Base-by-base conservation (phyloP, 2,113 vertebrate species). In the Leptobrachium ailaonicum region DNA sequence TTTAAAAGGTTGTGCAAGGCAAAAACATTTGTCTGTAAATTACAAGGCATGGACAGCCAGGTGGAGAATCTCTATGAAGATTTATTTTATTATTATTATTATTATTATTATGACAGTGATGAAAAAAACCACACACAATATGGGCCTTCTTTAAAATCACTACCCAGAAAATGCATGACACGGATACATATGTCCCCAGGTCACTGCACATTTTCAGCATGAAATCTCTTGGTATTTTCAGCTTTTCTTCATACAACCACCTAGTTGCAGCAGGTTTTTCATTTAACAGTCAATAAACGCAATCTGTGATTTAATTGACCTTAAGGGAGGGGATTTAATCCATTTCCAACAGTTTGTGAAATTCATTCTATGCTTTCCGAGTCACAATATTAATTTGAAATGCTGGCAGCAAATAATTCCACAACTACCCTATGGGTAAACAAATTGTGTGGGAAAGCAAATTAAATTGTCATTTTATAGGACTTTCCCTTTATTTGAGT, bases 401-500 rank as follows among this genome's bases (percentile, higher is more conserved):
- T 74, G 62, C 71, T 74, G 63, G 77, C 77, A 79, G 72, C 50
- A 75, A 75, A 72, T 75, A n/a, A 81, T 81, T 80, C 69, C 72
- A 41, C 54, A 62, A 69, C 50, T 81, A 81, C 72, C 79, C 71
- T 81, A 69, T 75, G 79, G 72, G 79, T 81, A 81, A 81, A 75
- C 72, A 81, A 81, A 81, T 75, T 58, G 76, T 78, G 76, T 78
- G 68, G 78, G 78, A 80, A 80, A 66, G 53, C 11, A 68, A 75
- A 69, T 60, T 68, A 81, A 81, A 75, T 58, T 81, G 72, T 81
- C 79, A 74, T 50, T 81, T 81, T 80, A 80, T 67, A 68, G 60
- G 69, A 74, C 60, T 64, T 80, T 68, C 71, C 78, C 64, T n/a
- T 47, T 66, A 7, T 47, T 42, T 41, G 64, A 60, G 54, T 45